Conservation (phyloP, 2,888 invertebrate genomes). For the Luperina testacea region DNA sequence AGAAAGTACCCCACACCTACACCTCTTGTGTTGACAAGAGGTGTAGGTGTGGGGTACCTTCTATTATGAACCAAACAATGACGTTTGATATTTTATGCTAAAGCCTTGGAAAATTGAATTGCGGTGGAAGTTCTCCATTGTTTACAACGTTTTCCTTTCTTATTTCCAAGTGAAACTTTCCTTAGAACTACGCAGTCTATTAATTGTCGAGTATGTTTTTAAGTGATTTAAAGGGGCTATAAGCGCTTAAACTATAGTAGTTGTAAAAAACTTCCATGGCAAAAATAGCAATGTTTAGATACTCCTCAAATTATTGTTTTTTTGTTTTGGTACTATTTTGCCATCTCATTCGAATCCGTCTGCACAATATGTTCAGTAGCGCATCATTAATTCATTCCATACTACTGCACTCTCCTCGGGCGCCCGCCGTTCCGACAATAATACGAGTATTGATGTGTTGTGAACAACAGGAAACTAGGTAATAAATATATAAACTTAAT, state of each 20-base stretch:
- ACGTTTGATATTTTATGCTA: constrained; percentile 19
- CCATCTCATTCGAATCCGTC: background rate
- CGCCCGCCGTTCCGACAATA: background rate
- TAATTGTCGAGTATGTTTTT: background rate
- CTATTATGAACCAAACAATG: too few relatives aligned
- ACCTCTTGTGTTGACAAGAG: constrained; percentile 16
- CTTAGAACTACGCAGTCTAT: background rate
- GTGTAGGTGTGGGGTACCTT: too few relatives aligned
- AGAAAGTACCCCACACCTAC: background rate
- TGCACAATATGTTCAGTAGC: background rate
- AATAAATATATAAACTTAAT: constrained; percentile 2
- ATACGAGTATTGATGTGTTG: background rate
- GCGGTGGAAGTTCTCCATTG: background rate
- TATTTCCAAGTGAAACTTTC: constrained; percentile 6
- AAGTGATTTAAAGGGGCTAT: background rate
- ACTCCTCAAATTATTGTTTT: background rate
- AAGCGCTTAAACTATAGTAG: background rate
- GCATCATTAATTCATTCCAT: constrained; percentile 33
- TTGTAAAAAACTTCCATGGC: background rate
- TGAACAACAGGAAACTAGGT: background rate
- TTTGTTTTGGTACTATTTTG: too few relatives aligned
- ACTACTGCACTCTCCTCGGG: constrained; percentile 15
- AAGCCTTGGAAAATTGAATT: constrained; percentile 19
- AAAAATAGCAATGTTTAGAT: background rate
- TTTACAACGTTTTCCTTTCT: background rate